These are phyloP conservation scores for Camponotus fellah DNA, from an alignment of 2,888 invertebrate genomes.

Conservation along the genomic window DNA sequence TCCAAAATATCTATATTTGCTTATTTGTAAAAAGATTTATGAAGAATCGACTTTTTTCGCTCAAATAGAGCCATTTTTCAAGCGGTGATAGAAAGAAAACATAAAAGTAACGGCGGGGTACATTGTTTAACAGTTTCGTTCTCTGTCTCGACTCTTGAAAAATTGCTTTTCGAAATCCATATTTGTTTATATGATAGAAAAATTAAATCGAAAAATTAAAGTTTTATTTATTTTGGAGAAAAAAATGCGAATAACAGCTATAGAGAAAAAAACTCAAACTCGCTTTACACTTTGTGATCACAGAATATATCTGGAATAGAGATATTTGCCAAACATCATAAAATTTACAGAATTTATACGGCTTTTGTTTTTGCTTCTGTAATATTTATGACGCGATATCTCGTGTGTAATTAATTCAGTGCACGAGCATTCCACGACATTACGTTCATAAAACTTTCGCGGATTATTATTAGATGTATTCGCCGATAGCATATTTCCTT, in stretches of 20 bases:
- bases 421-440: conserved; percentile 32
- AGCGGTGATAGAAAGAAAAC: background rate
- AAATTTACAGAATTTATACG: background rate
- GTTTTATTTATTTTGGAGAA: background rate
- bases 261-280: too few species aligned
- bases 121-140: background rate
- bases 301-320: background rate
- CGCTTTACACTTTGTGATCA: background rate
- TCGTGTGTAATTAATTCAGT: conserved; percentile 38
- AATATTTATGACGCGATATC: conserved; percentile 28
- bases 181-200: background rate
- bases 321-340: background rate
- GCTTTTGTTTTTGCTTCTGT: background rate
- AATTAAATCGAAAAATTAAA: background rate
- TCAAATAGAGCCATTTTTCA: background rate
- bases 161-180: background rate
- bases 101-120: background rate
- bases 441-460: conserved; percentile 27
- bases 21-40: background rate
- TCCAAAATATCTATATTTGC: background rate
- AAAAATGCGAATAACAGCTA: background rate
- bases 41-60: background rate
- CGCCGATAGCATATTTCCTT: conserved; percentile 30
- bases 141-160: background rate
- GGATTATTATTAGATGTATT: conserved; percentile 41